Percentiles rank a stretch among this genome's conserved stretches.
Conservation (phyloP, 1,140 invertebrate genomes). For the Nymphalis io region DNA sequence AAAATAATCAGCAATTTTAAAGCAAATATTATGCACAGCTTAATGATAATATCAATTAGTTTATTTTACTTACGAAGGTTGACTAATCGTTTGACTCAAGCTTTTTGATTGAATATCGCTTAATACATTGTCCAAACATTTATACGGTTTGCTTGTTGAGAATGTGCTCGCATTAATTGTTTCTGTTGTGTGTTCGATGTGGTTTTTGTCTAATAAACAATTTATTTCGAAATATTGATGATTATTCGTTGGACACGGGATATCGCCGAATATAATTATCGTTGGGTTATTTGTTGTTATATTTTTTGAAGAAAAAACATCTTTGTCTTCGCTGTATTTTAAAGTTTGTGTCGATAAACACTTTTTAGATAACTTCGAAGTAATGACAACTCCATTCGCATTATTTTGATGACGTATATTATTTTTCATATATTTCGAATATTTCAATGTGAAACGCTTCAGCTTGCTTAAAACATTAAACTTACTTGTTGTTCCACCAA, state of each 20-base stretch:
- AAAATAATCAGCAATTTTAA: background rate
- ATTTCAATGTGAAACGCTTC: background rate
- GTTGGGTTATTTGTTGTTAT: conserved; percentile 28
- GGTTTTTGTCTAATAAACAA: background rate
- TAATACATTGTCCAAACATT: background rate
- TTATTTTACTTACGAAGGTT: background rate
- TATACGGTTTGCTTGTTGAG: background rate
- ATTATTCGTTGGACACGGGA: background rate
- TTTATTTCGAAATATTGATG: background rate
- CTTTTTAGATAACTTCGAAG: background rate
- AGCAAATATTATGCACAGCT: background rate
- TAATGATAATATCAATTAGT: background rate
- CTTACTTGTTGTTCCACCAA: background rate
- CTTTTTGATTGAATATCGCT: background rate
- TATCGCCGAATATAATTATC: conserved; percentile 37
- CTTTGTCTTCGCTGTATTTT: background rate
- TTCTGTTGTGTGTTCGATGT: background rate
- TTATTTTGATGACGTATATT: too few species aligned
- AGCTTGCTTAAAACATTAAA: background rate
- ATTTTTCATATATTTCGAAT: background rate
- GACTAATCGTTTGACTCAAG: background rate
- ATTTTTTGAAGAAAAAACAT: background rate
- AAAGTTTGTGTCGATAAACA: conserved; percentile 3
- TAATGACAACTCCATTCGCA: too few species aligned
- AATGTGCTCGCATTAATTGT: background rate